These are phyloP conservation scores for Laterallus jamaicensis DNA, from an alignment of 2,113 vertebrate genomes.

Conservation along the genomic window DNA sequence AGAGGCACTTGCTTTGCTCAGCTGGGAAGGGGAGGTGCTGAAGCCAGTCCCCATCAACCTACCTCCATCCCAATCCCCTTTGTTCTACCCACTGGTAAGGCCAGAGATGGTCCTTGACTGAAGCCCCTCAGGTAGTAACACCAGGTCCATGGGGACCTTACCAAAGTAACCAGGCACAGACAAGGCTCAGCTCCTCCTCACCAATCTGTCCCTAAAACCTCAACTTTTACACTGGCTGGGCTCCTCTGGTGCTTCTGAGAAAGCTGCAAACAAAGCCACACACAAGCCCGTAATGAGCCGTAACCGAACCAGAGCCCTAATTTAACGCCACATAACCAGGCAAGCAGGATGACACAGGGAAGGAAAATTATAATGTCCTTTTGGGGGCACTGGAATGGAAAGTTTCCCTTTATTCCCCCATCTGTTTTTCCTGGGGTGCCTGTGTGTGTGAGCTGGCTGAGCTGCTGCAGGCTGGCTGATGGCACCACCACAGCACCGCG, in stretches of 20 bases:
- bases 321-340: constrained; percentile 56
- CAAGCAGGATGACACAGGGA: constrained; percentile 20
- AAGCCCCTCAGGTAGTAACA: background rate
- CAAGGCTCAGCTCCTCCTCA: background rate
- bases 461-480: background rate
- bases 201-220: background rate
- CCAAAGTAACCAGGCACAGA: background rate
- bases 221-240: background rate
- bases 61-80: background rate
- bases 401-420: constrained; percentile 4
- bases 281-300: background rate
- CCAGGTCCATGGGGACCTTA: background rate
- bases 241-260: background rate
- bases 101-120: background rate
- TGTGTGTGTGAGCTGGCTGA: background rate
- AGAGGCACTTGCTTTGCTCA: background rate
- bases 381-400: constrained; percentile 13
- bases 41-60: background rate
- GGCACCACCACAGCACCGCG: background rate
- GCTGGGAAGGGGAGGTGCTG: background rate
- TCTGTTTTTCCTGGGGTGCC: background rate
- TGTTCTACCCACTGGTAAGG: background rate
- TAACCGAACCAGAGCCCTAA: constrained; percentile 28
- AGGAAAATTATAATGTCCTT: constrained; percentile 39
- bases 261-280: background rate